Percentiles rank a stretch among this genome's conserved stretches.
Conservation (phyloP, 2,888 invertebrate species). For the Cartodere bifasciata region DNA sequence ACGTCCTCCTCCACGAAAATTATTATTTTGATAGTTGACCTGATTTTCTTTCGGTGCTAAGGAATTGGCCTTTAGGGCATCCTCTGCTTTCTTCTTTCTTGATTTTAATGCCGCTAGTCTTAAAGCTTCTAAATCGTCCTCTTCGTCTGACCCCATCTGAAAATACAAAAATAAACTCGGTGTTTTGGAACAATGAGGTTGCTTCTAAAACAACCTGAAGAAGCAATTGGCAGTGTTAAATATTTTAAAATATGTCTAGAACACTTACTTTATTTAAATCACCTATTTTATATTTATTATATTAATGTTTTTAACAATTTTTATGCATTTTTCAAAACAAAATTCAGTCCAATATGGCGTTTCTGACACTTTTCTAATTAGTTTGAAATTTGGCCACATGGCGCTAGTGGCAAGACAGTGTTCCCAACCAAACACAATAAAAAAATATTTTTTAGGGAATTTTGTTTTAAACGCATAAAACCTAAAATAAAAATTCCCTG, state of each 20-base stretch:
- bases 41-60: slow-evolving; percentile 1
- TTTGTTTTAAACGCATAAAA: slow-evolving; percentile 1
- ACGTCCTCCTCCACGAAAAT: slow-evolving; percentile 8
- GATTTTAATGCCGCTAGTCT: slow-evolving; percentile 39
- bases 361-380: slow-evolving; percentile 1
- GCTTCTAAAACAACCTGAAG: background rate
- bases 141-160: slow-evolving; percentile 33
- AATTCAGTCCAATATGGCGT: slow-evolving; percentile 16
- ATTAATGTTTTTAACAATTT: slow-evolving; percentile 7
- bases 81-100: slow-evolving; percentile 22
- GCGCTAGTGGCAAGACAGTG: background rate
- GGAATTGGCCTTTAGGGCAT: slow-evolving; percentile 2
- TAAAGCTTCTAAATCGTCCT: slow-evolving; percentile 39
- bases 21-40: slow-evolving; percentile 4
- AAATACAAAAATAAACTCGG: slow-evolving; percentile 1
- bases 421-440: background rate
- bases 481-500: too few relatives aligned
- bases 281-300: slow-evolving; percentile 9
- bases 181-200: too few relatives aligned
- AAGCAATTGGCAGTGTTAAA: background rate
- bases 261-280: slow-evolving; percentile 9
- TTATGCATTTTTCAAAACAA: slow-evolving; percentile 9
- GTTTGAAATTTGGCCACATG: background rate
- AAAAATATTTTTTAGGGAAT: background rate
- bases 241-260: background rate